Conservation (phyloP, 2,888 invertebrate genomes). For the Camptogramma bilineatum region DNA sequence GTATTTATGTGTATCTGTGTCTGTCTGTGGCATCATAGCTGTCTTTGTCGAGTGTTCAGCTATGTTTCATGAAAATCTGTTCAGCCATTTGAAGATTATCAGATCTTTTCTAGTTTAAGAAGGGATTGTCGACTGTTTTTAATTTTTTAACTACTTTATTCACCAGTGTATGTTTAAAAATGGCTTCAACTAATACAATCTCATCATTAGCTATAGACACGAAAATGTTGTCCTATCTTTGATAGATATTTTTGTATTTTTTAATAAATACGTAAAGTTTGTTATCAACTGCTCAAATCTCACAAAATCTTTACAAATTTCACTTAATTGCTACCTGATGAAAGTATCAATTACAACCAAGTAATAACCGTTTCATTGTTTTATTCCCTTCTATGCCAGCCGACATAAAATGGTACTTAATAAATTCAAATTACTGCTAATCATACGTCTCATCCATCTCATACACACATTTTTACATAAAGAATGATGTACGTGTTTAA, state of each 20-base stretch:
- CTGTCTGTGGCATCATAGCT: no score
- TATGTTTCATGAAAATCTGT: no score
- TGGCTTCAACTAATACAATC: no score
- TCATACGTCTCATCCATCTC: constrained; percentile 19
- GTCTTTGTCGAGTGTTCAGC: no score
- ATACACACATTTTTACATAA: constrained; percentile 13
- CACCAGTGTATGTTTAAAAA: no score
- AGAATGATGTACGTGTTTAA: constrained; percentile 18
- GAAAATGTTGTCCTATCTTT: background rate
- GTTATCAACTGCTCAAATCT: background rate
- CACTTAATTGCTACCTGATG: constrained; percentile 6
- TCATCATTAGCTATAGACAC: background rate
- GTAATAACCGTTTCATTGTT: constrained; percentile 19
- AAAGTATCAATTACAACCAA: constrained; percentile 24
- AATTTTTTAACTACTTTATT: no score
- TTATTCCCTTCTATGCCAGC: constrained; percentile 21
- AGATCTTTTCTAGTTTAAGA: no score
- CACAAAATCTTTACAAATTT: constrained; percentile 1
- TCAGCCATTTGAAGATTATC: no score
- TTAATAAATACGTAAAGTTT: no score
- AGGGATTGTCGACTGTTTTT: no score
- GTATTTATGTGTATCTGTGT: no score
- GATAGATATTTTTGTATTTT: no score
- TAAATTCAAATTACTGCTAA: constrained; percentile 27
- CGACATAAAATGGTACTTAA: constrained; percentile 17